Conservation (phyloP, 2,797 vertebrate genomes). For the Muscicapa striata region DNA sequence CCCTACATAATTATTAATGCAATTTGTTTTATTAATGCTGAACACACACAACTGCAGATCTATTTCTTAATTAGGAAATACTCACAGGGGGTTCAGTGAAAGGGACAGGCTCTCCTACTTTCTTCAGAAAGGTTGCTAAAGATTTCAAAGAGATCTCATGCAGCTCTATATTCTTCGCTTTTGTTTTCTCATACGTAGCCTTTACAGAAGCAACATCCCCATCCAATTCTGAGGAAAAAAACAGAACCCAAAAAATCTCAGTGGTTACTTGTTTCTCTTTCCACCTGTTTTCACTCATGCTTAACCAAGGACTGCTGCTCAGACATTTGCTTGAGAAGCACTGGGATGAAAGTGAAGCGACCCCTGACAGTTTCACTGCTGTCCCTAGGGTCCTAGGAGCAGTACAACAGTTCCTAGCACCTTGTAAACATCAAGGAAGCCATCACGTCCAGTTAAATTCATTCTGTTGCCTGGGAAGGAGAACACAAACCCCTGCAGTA, state of each 20-base stretch:
- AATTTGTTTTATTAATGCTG: constrained; percentile 22
- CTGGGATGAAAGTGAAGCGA: not conserved
- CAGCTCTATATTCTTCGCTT: constrained; percentile 74
- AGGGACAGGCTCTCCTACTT: constrained; percentile 81
- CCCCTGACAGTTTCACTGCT: not conserved
- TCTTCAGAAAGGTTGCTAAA: constrained; percentile 83
- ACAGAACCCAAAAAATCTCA: not conserved
- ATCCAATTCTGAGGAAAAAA: constrained; percentile 77
- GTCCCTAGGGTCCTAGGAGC: not conserved
- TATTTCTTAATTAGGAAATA: constrained; percentile 70
- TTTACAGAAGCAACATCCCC: constrained; percentile 84
- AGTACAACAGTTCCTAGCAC: not conserved
- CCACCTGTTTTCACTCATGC: not conserved
- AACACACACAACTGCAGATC: constrained; percentile 24
- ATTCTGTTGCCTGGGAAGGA: not conserved
- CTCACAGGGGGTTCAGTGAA: constrained; percentile 94
- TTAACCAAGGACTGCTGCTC: not conserved
- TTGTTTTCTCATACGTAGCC: constrained; percentile 79
- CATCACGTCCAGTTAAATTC: not conserved
- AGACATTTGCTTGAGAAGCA: not conserved
- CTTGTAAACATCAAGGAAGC: not conserved
- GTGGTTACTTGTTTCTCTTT: not conserved
- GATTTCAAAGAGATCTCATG: constrained; percentile 87
- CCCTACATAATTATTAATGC: constrained; percentile 60
- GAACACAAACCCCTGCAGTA: not conserved